These are phyloP conservation scores for Fragum sueziense DNA, from an alignment of 2,888 invertebrate species.

Conservation along the genomic window DNA sequence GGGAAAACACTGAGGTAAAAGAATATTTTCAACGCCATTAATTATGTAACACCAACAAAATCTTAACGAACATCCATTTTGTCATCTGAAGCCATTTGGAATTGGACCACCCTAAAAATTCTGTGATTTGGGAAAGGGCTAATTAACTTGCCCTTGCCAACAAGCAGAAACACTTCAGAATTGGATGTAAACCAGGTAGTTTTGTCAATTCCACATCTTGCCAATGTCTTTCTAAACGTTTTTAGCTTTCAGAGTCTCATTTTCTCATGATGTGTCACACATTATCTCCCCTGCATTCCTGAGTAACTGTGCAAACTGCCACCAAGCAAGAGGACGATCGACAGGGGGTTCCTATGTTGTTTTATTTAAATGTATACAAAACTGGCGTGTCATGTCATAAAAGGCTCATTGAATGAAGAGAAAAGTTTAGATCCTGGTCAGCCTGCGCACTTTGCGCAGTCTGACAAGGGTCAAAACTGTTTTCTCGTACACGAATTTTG, in stretches of 20 bases:
- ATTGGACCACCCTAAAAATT: background rate
- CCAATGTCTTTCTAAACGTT: background rate
- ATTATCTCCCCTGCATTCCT: conserved; percentile 33
- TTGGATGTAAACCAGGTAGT: no score
- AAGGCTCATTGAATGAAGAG: no score
- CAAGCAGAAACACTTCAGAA: background rate
- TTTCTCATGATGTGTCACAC: background rate
- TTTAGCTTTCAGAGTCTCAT: background rate
- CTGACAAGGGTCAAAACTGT: no score
- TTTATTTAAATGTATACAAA: conserved; percentile 31
- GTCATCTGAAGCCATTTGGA: background rate
- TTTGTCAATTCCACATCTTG: no score
- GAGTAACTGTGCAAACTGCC: conserved; percentile 17
- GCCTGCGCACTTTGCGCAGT: no score
- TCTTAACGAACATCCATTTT: no score
- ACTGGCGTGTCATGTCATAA: no score
- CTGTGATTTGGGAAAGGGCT: background rate
- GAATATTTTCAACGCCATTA: background rate
- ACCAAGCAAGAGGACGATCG: conserved; percentile 12
- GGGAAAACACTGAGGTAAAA: background rate
- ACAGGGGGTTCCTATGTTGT: conserved; percentile 37
- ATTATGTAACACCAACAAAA: no score
- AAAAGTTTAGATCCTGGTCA: no score
- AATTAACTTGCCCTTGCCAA: no score
- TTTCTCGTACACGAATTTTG: no score